Conservation (phyloP, 2,888 invertebrate genomes). For the Liopterus haemorrhoidalis region DNA sequence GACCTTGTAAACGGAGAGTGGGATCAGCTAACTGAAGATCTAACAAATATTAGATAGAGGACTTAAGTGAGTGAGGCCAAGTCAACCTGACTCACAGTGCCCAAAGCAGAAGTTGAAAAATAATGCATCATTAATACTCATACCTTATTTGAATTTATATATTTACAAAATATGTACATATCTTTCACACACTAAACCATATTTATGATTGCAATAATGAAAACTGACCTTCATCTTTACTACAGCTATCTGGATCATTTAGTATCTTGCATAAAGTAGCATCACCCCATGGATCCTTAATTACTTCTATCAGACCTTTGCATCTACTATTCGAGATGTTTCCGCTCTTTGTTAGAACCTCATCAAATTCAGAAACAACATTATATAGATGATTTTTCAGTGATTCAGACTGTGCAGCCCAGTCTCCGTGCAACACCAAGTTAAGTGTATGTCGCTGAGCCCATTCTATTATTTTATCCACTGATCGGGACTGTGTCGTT, state of each 20-base stretch:
- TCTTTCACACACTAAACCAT: no score
- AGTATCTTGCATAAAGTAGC: conserved; percentile 39
- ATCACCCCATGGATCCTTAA: conserved; percentile 43
- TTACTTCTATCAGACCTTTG: conserved; percentile 42
- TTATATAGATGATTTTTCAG: conserved; percentile 30
- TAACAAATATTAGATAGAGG: no score
- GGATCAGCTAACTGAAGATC: no score
- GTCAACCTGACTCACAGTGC: no score
- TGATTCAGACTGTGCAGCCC: conserved; percentile 30
- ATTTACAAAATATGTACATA: no score
- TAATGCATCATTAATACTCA: no score
- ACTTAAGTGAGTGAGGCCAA: no score
- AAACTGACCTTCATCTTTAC: conserved; percentile 40
- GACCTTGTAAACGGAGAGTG: no score
- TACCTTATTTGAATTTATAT: no score
- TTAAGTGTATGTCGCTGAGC: conserved; percentile 43
- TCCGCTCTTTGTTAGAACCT: conserved; percentile 37
- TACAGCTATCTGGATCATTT: conserved; percentile 38
- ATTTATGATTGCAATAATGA: no score
- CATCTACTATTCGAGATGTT: conserved; percentile 40
- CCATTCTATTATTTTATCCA: conserved; percentile 43
- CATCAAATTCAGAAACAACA: conserved; percentile 41
- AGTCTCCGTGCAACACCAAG: conserved; percentile 43
- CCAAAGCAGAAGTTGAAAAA: no score
- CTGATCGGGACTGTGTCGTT: conserved; percentile 38